Base-by-base conservation (phyloP, 2,888 invertebrate species). In the Cyclophora albipunctata region DNA sequence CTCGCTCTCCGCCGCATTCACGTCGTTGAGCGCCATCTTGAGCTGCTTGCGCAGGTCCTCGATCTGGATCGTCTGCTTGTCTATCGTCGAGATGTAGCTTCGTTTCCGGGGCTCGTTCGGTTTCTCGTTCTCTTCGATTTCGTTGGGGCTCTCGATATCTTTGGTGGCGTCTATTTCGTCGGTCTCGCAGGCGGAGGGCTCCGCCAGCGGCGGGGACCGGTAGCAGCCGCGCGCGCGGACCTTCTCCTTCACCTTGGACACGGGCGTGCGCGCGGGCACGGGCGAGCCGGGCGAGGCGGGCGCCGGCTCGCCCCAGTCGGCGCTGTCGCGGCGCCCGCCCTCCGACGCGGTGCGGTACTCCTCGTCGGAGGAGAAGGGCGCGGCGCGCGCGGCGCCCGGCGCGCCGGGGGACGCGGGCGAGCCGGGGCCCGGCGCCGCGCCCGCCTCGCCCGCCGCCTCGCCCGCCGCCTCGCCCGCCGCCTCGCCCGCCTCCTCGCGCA, bases 281-380 rank as follows among this genome's bases (percentile, higher is more conserved):
- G 91, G 91, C 2, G 91, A 90, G 0, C 90, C 84, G 2, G 91
- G 90, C 45, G 90, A 89, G 55, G 88, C 88, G 2, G 83, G 66
- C 2, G 77, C 80, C 51, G 85, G 71, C 57, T 92, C 95, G 34
- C 94, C 94, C 95, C 95, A 96, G 69, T 96, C 96, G 33, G 94
- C 93, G 59, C 94, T 95, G 64, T 95, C 94, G 45, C 95, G 84
- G n/a, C 93, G 84, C 0, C 93, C 93, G 46, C 94, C 94, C 79
- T 96, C 96, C 0, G 96, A 96, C 5, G 96, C 96, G 0, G 96
- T 96, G 68, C 94, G 90, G 67, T 96, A 96, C 71, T 96, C 96
- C 71, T 96, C 96, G 67, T 96, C 95, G 0, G 96, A 96, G 0
- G 95, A 95, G 69, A 95, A 93, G 7, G 95, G 89, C 7, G 93